A percentile compares a stretch with the other conserved stretches of the same genome.
Conservation (phyloP, 1,140 invertebrate species). For the Platyura marginata region DNA sequence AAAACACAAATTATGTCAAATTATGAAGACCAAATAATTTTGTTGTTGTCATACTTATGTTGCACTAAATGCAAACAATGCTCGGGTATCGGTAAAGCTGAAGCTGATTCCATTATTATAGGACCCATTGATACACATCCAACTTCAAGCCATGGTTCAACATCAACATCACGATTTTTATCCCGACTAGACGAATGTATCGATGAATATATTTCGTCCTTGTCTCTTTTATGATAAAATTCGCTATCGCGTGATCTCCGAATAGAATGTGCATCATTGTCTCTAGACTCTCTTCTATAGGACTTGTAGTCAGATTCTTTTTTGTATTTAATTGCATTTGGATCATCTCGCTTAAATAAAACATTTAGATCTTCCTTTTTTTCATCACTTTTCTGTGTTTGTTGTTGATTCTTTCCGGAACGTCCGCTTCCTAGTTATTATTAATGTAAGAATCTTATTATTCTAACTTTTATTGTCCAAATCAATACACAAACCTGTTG, state of each 20-base stretch:
- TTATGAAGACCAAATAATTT: neutral
- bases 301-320: slow-evolving; percentile 1
- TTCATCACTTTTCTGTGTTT: slow-evolving; percentile 17
- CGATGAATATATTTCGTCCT: slow-evolving; percentile 5
- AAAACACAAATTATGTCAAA: slow-evolving; percentile 3
- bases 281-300: slow-evolving; percentile 1
- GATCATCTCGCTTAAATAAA: slow-evolving; percentile 8
- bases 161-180: slow-evolving; percentile 8
- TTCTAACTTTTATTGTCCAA: too few species aligned
- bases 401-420: slow-evolving; percentile 24
- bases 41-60: slow-evolving; percentile 33
- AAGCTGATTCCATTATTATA: slow-evolving; percentile 80
- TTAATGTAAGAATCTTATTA: too few species aligned
- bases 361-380: slow-evolving; percentile 6
- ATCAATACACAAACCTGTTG: too few species aligned
- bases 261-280: slow-evolving; percentile 3
- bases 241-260: slow-evolving; percentile 1
- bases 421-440: too few species aligned
- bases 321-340: slow-evolving; percentile 9
- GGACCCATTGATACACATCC: slow-evolving; percentile 80
- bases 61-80: slow-evolving; percentile 59
- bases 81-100: slow-evolving; percentile 53
- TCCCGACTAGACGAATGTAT: slow-evolving; percentile 3
- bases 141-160: slow-evolving; percentile 80
- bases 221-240: slow-evolving; percentile 10